Base-by-base conservation (phyloP, 2,113 vertebrate genomes). In the Gobius niger region DNA sequence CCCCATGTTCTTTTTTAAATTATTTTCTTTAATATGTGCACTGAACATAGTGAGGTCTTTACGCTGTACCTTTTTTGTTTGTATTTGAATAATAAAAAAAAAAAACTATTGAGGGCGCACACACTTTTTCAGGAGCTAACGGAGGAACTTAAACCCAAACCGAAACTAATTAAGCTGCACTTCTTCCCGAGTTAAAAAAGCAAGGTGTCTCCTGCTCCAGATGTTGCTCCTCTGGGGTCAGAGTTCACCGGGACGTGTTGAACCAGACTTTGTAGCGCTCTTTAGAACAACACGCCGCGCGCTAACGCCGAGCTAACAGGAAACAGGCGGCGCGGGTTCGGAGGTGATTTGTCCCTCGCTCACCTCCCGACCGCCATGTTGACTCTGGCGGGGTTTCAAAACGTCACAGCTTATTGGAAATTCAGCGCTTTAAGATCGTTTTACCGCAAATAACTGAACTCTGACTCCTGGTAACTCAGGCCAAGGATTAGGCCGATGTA, bases 271-370 rank as follows among this genome's bases (percentile, higher is more conserved):
- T 34, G 53, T 56, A 56, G 54, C 54, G 0, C 18, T 24, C 19
- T 16, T 57, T 40, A 60, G 57, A 41, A 60, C n/a, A 60, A 60
- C 57, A 41, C 19, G 53, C 53, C 11, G 53, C 53, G 12, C 12
- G 53, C 53, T 56, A 56, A 34, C 53, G 7, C 18, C 18, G 5
- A 7, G 57, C 57, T 60, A 60, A 40, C 24, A 9, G 15, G 40
- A 60, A 44, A 5, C 40, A 60, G 57, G 57, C 34, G 9, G 40
- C 34, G 2, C 14, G 7, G 2, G 13, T 8, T 1, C 41, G 57
- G 14, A n/a, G 57, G 14, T 44, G 40, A 16, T 60, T 60, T 42
- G 56, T 42, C n/a, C 57, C 1, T 15, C 34, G 10, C 8, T 24
- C 19, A 34, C 2, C 52, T 18, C 18, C 12, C 9, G 15, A 3